These are phyloP conservation scores for Nematostella vectensis DNA, from an alignment of 92 coral and sea anemone species.

Conservation along the genomic window DNA sequence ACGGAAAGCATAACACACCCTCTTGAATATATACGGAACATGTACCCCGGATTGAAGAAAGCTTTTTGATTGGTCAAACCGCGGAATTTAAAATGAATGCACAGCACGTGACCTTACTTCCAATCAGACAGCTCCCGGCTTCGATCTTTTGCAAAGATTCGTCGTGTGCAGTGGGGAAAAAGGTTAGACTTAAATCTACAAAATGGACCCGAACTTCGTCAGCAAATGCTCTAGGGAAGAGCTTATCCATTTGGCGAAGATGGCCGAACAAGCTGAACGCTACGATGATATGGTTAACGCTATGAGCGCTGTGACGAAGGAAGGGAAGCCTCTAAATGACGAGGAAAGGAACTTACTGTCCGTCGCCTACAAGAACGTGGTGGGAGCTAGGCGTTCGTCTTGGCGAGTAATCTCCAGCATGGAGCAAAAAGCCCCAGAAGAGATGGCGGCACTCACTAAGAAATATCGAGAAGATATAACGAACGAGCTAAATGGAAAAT, in stretches of 20 bases:
- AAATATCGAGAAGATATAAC: slow-evolving; percentile 43
- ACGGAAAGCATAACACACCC: slow-evolving; percentile 6
- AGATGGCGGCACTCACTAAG: slow-evolving; percentile 15
- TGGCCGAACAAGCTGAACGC: slow-evolving; percentile 94
- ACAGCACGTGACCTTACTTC: slow-evolving; percentile 34
- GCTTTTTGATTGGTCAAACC: slow-evolving; percentile 34
- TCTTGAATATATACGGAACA: background rate
- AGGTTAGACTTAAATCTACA: too few species aligned
- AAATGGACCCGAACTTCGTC: too few species aligned
- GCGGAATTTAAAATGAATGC: slow-evolving; percentile 8
- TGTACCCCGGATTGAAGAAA: slow-evolving; percentile 38
- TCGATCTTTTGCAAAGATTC: background rate
- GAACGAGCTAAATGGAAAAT: slow-evolving; percentile 61
- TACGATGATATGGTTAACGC: slow-evolving; percentile 89
- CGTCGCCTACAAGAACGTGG: slow-evolving; percentile 99
- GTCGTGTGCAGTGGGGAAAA: too few species aligned
- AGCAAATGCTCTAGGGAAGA: slow-evolving; percentile 30
- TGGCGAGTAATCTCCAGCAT: slow-evolving; percentile 78
- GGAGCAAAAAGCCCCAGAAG: slow-evolving; percentile 42
- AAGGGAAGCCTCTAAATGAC: slow-evolving; percentile 49
- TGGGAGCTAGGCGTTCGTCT: slow-evolving; percentile 93
- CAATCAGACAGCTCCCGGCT: slow-evolving; percentile 37
- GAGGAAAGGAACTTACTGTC: slow-evolving; percentile 95
- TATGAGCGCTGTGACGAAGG: slow-evolving; percentile 59
- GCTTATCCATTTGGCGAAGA: slow-evolving; percentile 52